Base-by-base conservation (phyloP, 1,140 invertebrate species). In the Anadara kagoshimensis region DNA sequence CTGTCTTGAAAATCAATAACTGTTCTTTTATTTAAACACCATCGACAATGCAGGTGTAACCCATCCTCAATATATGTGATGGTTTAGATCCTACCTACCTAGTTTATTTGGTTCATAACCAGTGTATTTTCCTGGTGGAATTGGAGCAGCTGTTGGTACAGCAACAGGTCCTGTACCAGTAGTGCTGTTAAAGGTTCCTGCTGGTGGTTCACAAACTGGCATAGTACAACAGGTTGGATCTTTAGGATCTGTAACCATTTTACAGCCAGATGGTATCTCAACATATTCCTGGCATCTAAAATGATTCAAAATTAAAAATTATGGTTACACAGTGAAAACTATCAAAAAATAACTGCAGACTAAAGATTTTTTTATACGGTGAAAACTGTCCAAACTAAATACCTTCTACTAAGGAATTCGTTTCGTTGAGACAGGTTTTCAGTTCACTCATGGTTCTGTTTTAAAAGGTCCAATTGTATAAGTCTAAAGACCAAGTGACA, bases 141-240 rank as follows among this genome's bases (percentile, higher is more conserved):
- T 53, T 36, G 29, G 36, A 12, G 65, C 41, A 14, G 54, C 22
- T 8, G 45, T 29, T 20, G 24, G 56, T n/a, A 44, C 47, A 22
- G 73, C 66, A 20, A 71, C 63, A 45, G 69, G 69, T 49, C 63
- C 49, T n/a, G 61, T 63, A n/a, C 22, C 49, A 58, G 68, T 51
- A 12, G 67, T 65, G 45, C 24, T 54, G 14, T 69, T 69, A 1
- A 53, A 47, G 29, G 69, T 74, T 5, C 26, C 57, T 41, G 59
- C 56, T 22, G 36, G 43, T 41, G 72, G 69, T 14, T 53, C 71
- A 72, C 78, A 80, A 36, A 75, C 69, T 22, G 75, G 75, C 22
- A 80, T 67, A 16, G 54, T 54, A 65, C 78, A 80, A 47, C 78
- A 80, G 14, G 68, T 75, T 1, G 78, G 78, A 49, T 80, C 78